Evolutionary conservation across 2,113 vertebrate genomes (phyloP).

Genomic region (Ptyas mucosa): DNA sequence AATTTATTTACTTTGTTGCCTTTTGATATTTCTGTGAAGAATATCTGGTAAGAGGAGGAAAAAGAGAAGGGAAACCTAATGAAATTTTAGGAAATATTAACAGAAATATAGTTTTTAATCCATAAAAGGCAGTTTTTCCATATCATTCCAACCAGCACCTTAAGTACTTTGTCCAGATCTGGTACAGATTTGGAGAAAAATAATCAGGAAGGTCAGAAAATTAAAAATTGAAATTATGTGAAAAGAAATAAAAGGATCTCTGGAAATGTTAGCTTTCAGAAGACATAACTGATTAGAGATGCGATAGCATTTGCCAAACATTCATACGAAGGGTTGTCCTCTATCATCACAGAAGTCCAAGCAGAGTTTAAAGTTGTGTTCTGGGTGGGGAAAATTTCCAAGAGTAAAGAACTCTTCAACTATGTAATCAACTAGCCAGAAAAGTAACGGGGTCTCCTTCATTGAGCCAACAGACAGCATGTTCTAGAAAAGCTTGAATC

Average conservation of each 20-base stretch:
- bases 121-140: neutral
- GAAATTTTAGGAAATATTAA: neutral
- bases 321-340: neutral
- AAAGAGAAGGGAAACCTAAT: neutral
- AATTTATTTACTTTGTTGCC: neutral
- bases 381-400: neutral
- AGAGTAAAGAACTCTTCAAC: neutral
- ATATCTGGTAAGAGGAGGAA: neutral
- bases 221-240: neutral
- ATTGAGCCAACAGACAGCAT: neutral
- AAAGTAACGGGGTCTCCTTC: neutral
- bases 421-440: neutral
- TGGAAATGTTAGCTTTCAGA: neutral
- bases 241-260: neutral
- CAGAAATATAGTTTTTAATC: neutral
- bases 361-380: neutral
- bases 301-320: neutral
- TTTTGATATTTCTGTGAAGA: neutral
- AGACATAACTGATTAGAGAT: neutral
- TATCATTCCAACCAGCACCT: neutral
- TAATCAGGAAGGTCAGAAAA: neutral
- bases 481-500: neutral
- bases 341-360: neutral
- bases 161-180: neutral
- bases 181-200: neutral